Evolutionary conservation across 2,113 vertebrate species (phyloP).

Genomic region (Pholis gunnellus): DNA sequence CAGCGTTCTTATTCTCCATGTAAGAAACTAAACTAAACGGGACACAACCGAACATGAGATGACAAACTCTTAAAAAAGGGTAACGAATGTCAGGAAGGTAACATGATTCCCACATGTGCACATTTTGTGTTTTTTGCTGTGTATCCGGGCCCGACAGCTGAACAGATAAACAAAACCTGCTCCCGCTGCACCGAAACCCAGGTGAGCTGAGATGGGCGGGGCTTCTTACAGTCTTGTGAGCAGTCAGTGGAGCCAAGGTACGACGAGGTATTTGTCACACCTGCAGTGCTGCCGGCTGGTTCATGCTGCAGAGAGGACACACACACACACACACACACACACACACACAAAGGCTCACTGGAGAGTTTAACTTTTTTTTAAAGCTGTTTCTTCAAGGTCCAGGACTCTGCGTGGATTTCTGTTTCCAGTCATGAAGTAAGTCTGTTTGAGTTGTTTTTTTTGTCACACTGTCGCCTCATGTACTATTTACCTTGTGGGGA

Average conservation of each 20-base stretch:
- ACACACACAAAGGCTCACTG: neutral
- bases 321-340: too few species aligned
- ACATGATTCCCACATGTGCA: neutral
- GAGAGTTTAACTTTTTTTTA: neutral
- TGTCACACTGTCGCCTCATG: neutral
- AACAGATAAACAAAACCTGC: constrained; percentile 46
- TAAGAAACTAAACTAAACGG: too few species aligned
- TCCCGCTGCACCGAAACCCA: constrained; percentile 25
- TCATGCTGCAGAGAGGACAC: too few species aligned
- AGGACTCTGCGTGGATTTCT: neutral
- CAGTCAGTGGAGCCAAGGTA: constrained; percentile 54
- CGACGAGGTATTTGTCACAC: constrained; percentile 31
- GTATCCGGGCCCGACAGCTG: neutral
- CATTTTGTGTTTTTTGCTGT: neutral
- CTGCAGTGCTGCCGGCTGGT: constrained; percentile 23
- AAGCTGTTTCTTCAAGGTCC: neutral
- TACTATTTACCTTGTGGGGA: constrained; percentile 33
- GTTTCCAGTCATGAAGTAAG: constrained; percentile 54
- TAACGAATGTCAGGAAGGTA: neutral
- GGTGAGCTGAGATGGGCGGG: constrained; percentile 61
- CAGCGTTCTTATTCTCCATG: too few species aligned
- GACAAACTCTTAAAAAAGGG: neutral
- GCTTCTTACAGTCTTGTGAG: constrained; percentile 2
- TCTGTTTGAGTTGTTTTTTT: constrained; percentile 14
- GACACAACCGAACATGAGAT: too few species aligned